Conservation (phyloP, 1,140 invertebrate species). For the Pseudomyrmex concolor region DNA sequence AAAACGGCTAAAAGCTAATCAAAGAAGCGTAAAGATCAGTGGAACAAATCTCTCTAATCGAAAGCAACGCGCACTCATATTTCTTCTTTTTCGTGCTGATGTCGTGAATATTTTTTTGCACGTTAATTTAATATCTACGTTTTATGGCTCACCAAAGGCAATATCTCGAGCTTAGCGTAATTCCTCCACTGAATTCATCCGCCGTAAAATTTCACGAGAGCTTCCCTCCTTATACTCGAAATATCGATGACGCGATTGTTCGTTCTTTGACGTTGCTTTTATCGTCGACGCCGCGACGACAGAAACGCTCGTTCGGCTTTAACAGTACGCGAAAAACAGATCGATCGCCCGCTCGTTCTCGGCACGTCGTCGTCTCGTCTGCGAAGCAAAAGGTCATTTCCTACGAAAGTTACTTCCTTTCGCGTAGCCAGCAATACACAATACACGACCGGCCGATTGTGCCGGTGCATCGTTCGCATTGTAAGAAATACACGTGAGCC, state of each 20-base stretch:
- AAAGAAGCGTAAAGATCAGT: not conserved
- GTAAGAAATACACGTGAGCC: conserved; percentile 1
- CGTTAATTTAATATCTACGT: conserved; percentile 39
- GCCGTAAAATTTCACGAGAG: conserved; percentile 34
- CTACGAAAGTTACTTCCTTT: conserved; percentile 56
- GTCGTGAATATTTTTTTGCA: not conserved
- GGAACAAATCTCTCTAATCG: conserved; percentile 3
- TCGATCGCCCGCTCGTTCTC: conserved; percentile 63
- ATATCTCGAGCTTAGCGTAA: conserved; percentile 40
- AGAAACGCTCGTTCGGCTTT: conserved; percentile 69
- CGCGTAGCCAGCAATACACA: conserved; percentile 4
- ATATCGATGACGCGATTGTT: conserved; percentile 35
- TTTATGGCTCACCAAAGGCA: conserved; percentile 38
- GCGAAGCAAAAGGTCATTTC: conserved; percentile 68
- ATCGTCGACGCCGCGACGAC: conserved; percentile 27
- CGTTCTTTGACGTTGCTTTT: conserved; percentile 19
- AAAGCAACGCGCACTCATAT: not conserved
- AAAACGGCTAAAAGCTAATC: not conserved
- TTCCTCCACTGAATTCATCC: conserved; percentile 24
- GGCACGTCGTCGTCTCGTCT: conserved; percentile 36
- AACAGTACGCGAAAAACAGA: conserved; percentile 72
- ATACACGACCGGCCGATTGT: not conserved
- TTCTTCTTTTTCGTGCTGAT: not conserved
- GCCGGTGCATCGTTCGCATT: conserved; percentile 1
- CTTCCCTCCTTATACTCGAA: conserved; percentile 8